phyloP scores from a whole-genome alignment of 2,113 vertebrate genomes.

The Oncorhynchus nerka region DNA sequence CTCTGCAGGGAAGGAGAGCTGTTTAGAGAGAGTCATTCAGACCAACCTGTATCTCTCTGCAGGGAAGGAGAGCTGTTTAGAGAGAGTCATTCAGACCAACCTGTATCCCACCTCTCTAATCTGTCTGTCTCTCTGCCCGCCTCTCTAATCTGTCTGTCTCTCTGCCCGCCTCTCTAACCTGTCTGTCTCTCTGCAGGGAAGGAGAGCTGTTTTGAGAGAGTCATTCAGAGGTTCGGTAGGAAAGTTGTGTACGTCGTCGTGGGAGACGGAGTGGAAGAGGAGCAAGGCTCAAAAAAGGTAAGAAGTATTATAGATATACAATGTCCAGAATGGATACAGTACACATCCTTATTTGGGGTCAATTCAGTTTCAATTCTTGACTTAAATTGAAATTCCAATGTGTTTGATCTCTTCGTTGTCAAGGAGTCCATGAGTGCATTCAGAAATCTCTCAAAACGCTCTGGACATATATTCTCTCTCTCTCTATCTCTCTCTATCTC shows the following conservation, averaged over 20 bases:
- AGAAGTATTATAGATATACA: constrained; percentile 22
- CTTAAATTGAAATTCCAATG: too few relatives aligned
- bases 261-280: constrained; percentile 96
- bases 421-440: too few relatives aligned
- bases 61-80: too few relatives aligned
- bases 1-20: too few relatives aligned
- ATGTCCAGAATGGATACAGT: background rate
- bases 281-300: constrained; percentile 99
- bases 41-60: background rate
- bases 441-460: too few relatives aligned
- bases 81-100: too few relatives aligned
- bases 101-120: background rate
- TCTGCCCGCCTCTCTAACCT: constrained; percentile 17
- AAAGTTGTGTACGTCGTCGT: constrained; percentile 99
- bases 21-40: too few relatives aligned
- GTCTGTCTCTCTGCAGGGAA: constrained; percentile 80
- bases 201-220: constrained; percentile 98
- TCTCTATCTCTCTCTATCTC: too few relatives aligned
- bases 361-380: too few relatives aligned
- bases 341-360: background rate
- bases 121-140: background rate
- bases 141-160: background rate
- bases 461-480: too few relatives aligned
- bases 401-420: too few relatives aligned
- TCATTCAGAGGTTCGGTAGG: constrained; percentile 98